phyloP scores from a whole-genome alignment of 2,797 vertebrate genomes.

The Crenuchus spilurus region DNA sequence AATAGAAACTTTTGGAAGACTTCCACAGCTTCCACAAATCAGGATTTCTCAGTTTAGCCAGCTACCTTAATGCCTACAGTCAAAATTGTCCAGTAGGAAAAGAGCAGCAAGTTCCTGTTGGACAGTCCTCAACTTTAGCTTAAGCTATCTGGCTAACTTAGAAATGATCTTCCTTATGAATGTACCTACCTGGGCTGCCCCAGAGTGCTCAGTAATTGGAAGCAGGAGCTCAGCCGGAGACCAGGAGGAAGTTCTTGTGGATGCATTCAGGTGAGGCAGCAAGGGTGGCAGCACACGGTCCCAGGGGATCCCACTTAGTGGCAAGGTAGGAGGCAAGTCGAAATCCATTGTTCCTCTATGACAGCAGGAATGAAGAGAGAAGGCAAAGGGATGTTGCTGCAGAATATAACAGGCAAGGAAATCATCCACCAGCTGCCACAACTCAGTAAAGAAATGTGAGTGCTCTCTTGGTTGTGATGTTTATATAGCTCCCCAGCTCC shows the following conservation, averaged over 20 bases:
- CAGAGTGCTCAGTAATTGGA: constrained; percentile 66
- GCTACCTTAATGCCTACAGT: too few relatives aligned
- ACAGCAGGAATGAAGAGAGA: not conserved
- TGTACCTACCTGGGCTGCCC: constrained; percentile 70
- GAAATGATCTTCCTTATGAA: too few relatives aligned
- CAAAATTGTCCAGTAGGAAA: too few relatives aligned
- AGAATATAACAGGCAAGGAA: too few relatives aligned
- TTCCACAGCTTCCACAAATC: too few relatives aligned
- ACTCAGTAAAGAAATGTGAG: not conserved
- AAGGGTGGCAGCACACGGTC: constrained; percentile 75
- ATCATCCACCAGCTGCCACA: not conserved
- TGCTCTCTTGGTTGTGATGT: not conserved
- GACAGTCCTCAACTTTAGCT: too few relatives aligned
- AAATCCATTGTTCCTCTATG: constrained; percentile 73
- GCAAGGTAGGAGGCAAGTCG: constrained; percentile 66
- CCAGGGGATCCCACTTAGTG: constrained; percentile 72
- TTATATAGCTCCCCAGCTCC: constrained; percentile 38
- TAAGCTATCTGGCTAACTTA: too few relatives aligned
- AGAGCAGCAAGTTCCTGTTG: too few relatives aligned
- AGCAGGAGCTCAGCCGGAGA: constrained; percentile 66
- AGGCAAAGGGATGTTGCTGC: not conserved
- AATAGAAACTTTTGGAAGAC: too few relatives aligned
- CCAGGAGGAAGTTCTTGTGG: constrained; percentile 66
- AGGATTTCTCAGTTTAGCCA: too few relatives aligned
- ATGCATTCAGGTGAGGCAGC: constrained; percentile 71